Evolutionary conservation across 2,888 invertebrate genomes (phyloP), one percentile per base, ranked within the genome.

Genomic region (Amphiduros pacificus): DNA sequence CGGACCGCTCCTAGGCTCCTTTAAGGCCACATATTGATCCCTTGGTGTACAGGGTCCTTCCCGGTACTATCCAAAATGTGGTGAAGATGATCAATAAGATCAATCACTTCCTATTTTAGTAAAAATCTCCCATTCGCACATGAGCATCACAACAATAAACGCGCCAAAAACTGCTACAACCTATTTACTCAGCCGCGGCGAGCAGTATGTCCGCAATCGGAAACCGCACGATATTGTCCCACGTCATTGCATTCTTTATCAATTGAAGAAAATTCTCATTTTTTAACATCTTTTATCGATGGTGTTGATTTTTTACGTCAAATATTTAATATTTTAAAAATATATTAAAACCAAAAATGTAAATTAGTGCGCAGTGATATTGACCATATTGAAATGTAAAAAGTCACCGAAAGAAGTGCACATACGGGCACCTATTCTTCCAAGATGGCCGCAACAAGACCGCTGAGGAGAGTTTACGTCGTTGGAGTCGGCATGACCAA

Each of bases 401-500:
- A 31, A 29, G 40, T 24, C 41, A n/a, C 28, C 22, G 56, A 56
- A 56, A 56, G 49, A 48, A 56, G 56, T 36, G 24, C 49, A 48
- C 59, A 59, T 59, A 52, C 59, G 59, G 59, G 59, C n/a, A 44
- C 22, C 22, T 22, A n/a, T n/a, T 22, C 4, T 20, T 6, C 3
- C 52, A 59, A 59, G 59, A 59, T 59, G 59, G 59, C 59, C 40
- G 52, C 59, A 40, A 29, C 51, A 44, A 69, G 74, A 61, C n/a
- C n/a, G n/a, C n/a, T n/a, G n/a, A n/a, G n/a, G n/a, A 75, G 74
- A 61, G 93, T 94, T 57, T 97, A 88, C 83, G 94, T 96, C 59
- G 88, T 96, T 75, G 97, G 97, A 68, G 95, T 96, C 71, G 96
- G 96, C 68, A 97, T 97, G 96, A 96, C 96, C 67, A 95, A 95